phyloP scores from a whole-genome alignment of 37 sponge, comb jelly and placozoan genomes.

The Mnemiopsis leidyi region DNA sequence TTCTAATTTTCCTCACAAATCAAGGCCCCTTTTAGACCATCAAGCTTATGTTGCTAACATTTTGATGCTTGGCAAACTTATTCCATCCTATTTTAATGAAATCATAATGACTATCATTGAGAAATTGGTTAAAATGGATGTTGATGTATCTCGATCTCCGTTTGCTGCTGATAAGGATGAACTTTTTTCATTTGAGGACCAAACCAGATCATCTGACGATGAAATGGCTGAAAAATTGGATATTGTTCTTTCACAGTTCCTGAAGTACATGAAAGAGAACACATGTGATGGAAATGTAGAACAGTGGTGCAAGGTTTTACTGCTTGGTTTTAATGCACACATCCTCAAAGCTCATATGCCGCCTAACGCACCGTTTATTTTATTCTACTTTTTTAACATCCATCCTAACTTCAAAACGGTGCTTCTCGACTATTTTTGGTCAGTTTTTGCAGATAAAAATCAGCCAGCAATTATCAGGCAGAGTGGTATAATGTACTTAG shows the following conservation, averaged over 20 bases:
- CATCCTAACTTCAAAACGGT: conserved; percentile 2
- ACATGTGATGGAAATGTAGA: neutral
- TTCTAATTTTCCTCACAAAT: conserved; percentile 20
- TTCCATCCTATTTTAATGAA: conserved; percentile 47
- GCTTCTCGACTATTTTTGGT: conserved; percentile 50
- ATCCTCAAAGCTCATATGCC: conserved; percentile 52
- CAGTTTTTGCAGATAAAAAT: conserved; percentile 29
- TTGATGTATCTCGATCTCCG: neutral
- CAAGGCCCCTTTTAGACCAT: neutral
- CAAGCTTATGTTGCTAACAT: conserved; percentile 47
- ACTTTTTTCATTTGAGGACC: neutral
- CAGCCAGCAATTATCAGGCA: conserved; percentile 62
- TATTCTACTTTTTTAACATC: conserved; percentile 59
- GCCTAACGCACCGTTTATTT: neutral
- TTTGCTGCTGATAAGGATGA: neutral
- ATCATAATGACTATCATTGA: conserved; percentile 26
- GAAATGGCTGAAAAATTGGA: conserved; percentile 27
- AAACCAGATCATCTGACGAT: neutral
- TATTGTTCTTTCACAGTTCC: neutral
- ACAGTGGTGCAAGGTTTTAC: conserved; percentile 20
- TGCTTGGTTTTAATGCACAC: conserved; percentile 21
- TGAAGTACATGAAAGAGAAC: neutral
- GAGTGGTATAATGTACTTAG: conserved; percentile 45
- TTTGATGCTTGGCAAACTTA: neutral
- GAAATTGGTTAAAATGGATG: conserved; percentile 43